Percentiles rank a stretch among this genome's conserved stretches.
phyloP scores from a whole-genome alignment of 2,113 vertebrate species.

The Cavia aperea region DNA sequence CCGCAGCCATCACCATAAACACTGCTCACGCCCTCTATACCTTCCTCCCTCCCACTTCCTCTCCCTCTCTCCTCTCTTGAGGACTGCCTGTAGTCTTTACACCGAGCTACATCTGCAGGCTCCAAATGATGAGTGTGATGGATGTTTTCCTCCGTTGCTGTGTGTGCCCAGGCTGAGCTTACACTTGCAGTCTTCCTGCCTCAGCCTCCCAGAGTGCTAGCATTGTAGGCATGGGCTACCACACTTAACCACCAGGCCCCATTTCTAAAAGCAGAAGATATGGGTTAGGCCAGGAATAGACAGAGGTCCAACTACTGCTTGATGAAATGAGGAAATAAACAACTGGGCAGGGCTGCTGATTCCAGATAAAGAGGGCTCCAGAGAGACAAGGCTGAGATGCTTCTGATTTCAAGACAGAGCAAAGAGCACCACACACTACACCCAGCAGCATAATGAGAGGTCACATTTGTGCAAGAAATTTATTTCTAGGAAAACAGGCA shows the following conservation, averaged over 20 bases:
- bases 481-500: background rate
- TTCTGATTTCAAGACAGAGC: background rate
- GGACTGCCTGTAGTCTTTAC: background rate
- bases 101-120: background rate
- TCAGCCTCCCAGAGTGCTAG: background rate
- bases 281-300: accelerated
- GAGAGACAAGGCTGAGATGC: background rate
- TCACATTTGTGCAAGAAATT: background rate
- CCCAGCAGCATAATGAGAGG: accelerated
- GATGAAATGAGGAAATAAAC: background rate
- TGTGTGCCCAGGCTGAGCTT: background rate
- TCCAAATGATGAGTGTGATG: background rate
- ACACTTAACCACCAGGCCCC: background rate
- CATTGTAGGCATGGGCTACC: too few species aligned
- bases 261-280: background rate
- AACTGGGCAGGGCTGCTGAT: background rate
- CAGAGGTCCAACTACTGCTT: background rate
- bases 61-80: background rate
- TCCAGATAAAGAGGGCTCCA: background rate
- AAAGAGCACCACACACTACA: too few species aligned
- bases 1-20: too few species aligned
- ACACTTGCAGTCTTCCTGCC: background rate
- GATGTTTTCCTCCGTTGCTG: too few species aligned
- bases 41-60: too few species aligned
- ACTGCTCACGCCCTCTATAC: too few species aligned